Evolutionary conservation across 2,113 vertebrate species (phyloP).

Genomic region (Dasyornis broadbenti): DNA sequence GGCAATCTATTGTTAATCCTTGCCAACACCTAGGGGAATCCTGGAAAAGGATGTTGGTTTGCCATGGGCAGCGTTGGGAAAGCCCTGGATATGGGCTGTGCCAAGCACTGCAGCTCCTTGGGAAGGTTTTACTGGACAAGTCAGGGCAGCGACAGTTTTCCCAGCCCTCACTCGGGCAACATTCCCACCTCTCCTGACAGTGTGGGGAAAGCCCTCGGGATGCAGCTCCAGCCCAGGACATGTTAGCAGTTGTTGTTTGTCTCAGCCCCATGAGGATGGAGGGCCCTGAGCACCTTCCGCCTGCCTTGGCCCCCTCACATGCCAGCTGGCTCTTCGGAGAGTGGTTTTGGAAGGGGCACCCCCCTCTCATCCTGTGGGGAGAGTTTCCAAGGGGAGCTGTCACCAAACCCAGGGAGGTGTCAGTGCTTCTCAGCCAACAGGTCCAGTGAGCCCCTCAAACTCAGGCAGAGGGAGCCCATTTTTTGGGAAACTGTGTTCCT

Average conservation of each 20-base stretch:
- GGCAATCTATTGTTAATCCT: neutral
- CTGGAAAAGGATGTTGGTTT: neutral
- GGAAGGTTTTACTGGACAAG: neutral
- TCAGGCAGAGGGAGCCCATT: rapidly evolving
- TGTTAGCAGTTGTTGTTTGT: neutral
- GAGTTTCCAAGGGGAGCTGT: neutral
- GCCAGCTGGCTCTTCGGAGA: neutral
- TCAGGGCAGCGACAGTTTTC: neutral
- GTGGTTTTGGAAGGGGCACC: neutral
- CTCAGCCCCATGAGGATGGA: neutral
- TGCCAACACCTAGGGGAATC: neutral
- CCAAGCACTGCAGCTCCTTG: neutral
- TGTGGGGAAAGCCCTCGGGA: neutral
- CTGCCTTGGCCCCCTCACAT: rapidly evolving
- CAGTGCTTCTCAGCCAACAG: neutral
- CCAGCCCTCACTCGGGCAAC: neutral
- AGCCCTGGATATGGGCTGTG: neutral
- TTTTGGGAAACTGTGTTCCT: neutral
- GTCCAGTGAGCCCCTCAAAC: neutral
- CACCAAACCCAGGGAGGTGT: neutral
- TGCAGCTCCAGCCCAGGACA: neutral
- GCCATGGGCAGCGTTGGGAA: neutral
- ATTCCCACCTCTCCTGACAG: rapidly evolving
- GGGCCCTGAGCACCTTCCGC: neutral
- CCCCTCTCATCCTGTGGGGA: rapidly evolving